Percentiles rank a stretch among this genome's conserved stretches.
Conservation (phyloP, 2,797 vertebrate genomes). For the Myripristis jacobus region DNA sequence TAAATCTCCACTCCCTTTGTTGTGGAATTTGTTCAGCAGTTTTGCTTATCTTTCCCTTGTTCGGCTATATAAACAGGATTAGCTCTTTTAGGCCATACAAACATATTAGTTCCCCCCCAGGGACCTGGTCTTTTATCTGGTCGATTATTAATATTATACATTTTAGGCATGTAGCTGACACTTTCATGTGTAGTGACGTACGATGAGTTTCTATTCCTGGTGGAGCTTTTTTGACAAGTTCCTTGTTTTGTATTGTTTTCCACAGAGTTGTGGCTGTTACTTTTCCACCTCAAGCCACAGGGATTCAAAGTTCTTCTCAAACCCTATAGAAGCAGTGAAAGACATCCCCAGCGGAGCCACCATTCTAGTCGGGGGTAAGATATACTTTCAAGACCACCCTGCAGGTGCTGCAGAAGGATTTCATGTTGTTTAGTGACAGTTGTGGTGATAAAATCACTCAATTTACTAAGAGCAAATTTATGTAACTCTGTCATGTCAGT, state of each 20-base stretch:
- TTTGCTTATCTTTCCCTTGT: conserved; percentile 41
- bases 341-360: conserved; percentile 93
- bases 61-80: conserved; percentile 37
- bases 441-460: no score
- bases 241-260: background rate
- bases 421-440: background rate
- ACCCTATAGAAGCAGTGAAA: conserved; percentile 91
- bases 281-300: conserved; percentile 87
- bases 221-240: background rate
- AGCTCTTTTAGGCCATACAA: conserved; percentile 24
- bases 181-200: background rate
- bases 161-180: background rate
- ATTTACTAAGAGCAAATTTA: no score
- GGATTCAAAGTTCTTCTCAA: conserved; percentile 87
- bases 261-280: conserved; percentile 84
- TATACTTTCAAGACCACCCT: background rate
- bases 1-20: conserved; percentile 49
- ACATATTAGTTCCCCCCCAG: conserved; percentile 11
- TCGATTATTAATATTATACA: background rate
- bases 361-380: conserved; percentile 94
- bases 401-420: background rate
- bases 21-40: conserved; percentile 48
- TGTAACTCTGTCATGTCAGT: no score
- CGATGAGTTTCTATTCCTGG: background rate
- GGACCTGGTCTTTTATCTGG: background rate